These are phyloP conservation scores for Pedetes capensis DNA, from an alignment of 2,113 vertebrate species.

Conservation along the genomic window DNA sequence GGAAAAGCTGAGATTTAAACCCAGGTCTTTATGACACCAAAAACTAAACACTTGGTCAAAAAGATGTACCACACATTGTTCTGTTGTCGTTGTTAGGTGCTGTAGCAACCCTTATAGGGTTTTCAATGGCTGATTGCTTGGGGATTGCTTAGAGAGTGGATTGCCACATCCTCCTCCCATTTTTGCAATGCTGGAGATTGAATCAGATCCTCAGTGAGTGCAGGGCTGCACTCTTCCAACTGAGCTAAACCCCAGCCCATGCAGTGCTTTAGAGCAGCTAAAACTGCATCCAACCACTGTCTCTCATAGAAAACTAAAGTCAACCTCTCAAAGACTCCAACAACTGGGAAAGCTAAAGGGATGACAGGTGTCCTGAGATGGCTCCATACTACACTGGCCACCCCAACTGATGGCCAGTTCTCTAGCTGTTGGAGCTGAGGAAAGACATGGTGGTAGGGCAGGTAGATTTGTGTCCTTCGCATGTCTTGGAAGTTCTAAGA, in stretches of 20 bases:
- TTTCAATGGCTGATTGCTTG: too few relatives aligned
- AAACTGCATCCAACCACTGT: neutral
- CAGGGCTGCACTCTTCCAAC: too few relatives aligned
- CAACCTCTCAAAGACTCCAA: neutral
- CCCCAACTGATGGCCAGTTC: neutral
- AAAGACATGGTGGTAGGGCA: neutral
- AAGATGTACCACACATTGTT: neutral
- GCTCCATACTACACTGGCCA: neutral
- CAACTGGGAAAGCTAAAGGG: neutral
- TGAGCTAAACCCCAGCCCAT: too few relatives aligned
- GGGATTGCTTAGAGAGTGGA: too few relatives aligned
- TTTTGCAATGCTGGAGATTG: too few relatives aligned
- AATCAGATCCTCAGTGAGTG: too few relatives aligned
- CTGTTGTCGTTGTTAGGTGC: too few relatives aligned
- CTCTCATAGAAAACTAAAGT: neutral
- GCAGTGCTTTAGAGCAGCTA: neutral
- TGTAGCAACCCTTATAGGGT: too few relatives aligned
- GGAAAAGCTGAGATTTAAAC: neutral
- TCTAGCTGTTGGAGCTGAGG: neutral
- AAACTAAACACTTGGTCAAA: neutral
- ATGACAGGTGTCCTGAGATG: neutral
- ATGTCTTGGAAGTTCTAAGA: neutral
- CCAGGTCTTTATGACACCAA: neutral
- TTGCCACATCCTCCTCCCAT: too few relatives aligned
- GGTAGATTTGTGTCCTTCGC: neutral